Conservation (phyloP, 2,797 vertebrate genomes). For the Tragelaphus eurycerus region DNA sequence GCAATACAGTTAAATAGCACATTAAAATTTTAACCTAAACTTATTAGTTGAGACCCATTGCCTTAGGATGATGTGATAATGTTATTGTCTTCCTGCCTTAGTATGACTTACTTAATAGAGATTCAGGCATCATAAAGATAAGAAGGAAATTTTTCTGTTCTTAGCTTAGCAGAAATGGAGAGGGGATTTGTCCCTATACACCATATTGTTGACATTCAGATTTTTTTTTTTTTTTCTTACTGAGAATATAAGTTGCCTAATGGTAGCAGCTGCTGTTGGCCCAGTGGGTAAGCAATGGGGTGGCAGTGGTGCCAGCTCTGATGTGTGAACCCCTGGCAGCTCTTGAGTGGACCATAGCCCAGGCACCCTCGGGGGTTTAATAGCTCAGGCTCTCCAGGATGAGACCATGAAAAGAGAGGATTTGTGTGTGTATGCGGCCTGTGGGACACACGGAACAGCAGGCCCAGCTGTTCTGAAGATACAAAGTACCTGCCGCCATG, state of each 20-base stretch:
- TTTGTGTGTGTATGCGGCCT: neutral
- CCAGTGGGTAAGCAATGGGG: too few species aligned
- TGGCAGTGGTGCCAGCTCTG: neutral
- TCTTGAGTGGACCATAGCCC: neutral
- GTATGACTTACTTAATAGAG: neutral
- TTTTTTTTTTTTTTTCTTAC: neutral
- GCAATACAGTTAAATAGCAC: neutral
- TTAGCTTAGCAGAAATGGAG: neutral
- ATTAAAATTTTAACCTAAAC: neutral
- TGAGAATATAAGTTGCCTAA: neutral
- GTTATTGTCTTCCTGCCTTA: neutral
- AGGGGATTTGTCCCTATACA: neutral
- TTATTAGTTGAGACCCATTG: neutral
- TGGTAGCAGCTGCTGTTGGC: neutral
- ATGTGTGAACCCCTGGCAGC: neutral
- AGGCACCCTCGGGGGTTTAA: neutral
- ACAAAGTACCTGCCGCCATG: rapidly evolving
- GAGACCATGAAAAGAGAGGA: neutral
- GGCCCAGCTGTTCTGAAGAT: neutral
- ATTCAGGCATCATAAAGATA: neutral
- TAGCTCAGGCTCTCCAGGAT: neutral
- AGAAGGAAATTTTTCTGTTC: neutral
- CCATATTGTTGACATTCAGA: neutral
- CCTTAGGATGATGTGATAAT: neutral
- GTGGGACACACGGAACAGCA: neutral